Evolutionary conservation across 2,797 vertebrate genomes (phyloP).

Genomic region (Muraenolepis orangiensis): DNA sequence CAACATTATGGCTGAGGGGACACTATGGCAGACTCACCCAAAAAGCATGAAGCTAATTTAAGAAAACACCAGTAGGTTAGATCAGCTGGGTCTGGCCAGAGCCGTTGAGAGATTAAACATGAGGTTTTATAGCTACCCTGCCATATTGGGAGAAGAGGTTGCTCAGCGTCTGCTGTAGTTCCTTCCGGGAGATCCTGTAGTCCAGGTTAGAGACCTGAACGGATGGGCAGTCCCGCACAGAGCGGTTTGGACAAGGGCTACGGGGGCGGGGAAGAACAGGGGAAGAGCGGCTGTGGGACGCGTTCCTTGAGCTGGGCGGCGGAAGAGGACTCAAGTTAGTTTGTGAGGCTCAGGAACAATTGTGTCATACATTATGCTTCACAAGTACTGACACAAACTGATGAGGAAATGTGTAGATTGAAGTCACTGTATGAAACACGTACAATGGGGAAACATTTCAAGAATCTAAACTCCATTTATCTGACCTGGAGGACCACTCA

Average conservation of each 20-base stretch:
- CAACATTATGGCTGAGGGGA: background rate
- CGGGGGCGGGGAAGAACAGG: conserved; percentile 74
- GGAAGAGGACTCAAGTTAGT: background rate
- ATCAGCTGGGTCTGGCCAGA: background rate
- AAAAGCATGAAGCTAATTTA: background rate
- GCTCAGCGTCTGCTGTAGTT: conserved; percentile 85
- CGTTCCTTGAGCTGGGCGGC: conserved; percentile 69
- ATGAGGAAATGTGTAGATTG: background rate
- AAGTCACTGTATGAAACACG: background rate
- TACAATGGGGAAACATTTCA: background rate
- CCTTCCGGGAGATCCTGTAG: conserved; percentile 93
- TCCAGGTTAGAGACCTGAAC: conserved; percentile 92
- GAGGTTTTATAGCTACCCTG: conserved; percentile 70
- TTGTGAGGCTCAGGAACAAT: no score
- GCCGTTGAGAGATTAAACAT: background rate
- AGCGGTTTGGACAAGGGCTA: conserved; percentile 62
- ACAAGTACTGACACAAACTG: background rate
- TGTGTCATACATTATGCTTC: background rate
- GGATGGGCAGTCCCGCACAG: conserved; percentile 83
- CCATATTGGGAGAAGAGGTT: conserved; percentile 87
- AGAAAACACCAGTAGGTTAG: background rate
- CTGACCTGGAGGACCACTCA: conserved; percentile 90
- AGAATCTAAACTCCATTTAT: background rate
- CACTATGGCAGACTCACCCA: background rate
- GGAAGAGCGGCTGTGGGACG: conserved; percentile 86